Percentiles rank a stretch among this genome's conserved stretches.
phyloP scores from a whole-genome alignment of 1,140 invertebrate species.

The Liolophura sinensis region DNA sequence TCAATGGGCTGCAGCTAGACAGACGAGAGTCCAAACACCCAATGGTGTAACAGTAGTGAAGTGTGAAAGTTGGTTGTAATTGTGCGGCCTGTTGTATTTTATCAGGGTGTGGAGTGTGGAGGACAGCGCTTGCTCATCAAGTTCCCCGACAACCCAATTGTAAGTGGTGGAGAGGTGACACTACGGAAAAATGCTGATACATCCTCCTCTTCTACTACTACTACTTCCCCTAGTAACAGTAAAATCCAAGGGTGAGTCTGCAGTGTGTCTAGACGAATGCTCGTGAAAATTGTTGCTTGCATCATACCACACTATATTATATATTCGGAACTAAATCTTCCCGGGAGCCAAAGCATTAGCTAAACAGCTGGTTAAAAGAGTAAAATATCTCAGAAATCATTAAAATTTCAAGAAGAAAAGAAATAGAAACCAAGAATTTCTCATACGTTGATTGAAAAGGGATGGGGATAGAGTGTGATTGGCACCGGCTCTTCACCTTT shows the following conservation, averaged over 20 bases:
- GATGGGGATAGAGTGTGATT: too few relatives aligned
- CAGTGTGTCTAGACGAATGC: too few relatives aligned
- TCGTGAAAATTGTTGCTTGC: too few relatives aligned
- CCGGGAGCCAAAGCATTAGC: too few relatives aligned
- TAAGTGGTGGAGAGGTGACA: constrained; percentile 40
- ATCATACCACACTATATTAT: too few relatives aligned
- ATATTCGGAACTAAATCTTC: too few relatives aligned
- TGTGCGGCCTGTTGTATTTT: constrained; percentile 1
- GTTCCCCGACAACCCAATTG: constrained; percentile 62
- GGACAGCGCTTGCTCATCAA: constrained; percentile 61
- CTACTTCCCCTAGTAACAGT: constrained; percentile 7
- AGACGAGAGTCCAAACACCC: background rate
- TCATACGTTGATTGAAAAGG: too few relatives aligned
- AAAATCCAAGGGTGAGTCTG: background rate
- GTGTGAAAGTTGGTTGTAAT: background rate
- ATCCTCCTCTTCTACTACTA: constrained; percentile 17
- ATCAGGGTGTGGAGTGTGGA: constrained; percentile 56
- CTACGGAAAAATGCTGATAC: constrained; percentile 35
- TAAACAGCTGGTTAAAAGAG: too few relatives aligned
- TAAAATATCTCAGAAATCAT: too few relatives aligned
- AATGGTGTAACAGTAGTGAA: background rate
- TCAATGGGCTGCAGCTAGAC: background rate
- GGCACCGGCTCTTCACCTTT: too few relatives aligned
- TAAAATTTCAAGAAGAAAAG: too few relatives aligned
- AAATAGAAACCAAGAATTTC: too few relatives aligned